These are phyloP conservation scores for Pyrocephalus nanus DNA, from an alignment of 2,797 vertebrate genomes.

Conservation along the genomic window DNA sequence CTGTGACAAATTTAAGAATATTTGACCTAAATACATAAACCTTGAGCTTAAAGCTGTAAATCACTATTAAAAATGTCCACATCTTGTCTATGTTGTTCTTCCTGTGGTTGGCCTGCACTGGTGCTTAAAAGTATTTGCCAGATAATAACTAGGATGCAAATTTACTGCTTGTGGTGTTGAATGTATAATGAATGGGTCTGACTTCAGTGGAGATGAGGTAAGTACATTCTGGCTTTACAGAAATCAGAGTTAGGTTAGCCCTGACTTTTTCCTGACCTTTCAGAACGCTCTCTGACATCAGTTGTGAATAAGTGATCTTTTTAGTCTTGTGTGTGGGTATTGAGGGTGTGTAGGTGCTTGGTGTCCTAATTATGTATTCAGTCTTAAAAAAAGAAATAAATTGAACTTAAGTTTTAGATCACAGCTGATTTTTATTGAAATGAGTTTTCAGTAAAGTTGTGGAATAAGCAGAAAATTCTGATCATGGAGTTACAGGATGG, in stretches of 20 bases:
- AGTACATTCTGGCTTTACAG: background rate
- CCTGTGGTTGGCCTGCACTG: background rate
- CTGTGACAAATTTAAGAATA: background rate
- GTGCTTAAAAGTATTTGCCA: background rate
- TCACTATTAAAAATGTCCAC: background rate
- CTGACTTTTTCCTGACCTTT: background rate
- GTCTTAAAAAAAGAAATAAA: background rate
- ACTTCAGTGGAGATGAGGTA: background rate
- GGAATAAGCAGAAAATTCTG: background rate
- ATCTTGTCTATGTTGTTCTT: background rate
- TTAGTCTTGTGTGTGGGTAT: fast-evolving
- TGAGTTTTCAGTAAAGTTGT: background rate
- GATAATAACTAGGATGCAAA: background rate
- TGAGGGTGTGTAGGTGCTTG: background rate
- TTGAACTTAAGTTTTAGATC: background rate
- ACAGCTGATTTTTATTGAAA: background rate
- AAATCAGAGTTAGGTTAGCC: background rate
- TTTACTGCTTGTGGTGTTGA: background rate
- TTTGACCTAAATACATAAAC: background rate
- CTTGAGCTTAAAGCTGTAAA: background rate
- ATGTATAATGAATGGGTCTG: background rate
- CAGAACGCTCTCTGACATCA: background rate
- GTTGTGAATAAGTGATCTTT: background rate
- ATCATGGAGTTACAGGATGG: background rate
- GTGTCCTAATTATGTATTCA: background rate